These are phyloP conservation scores for Eulithis prunata DNA, from an alignment of 2,888 invertebrate genomes.

Conservation along the genomic window DNA sequence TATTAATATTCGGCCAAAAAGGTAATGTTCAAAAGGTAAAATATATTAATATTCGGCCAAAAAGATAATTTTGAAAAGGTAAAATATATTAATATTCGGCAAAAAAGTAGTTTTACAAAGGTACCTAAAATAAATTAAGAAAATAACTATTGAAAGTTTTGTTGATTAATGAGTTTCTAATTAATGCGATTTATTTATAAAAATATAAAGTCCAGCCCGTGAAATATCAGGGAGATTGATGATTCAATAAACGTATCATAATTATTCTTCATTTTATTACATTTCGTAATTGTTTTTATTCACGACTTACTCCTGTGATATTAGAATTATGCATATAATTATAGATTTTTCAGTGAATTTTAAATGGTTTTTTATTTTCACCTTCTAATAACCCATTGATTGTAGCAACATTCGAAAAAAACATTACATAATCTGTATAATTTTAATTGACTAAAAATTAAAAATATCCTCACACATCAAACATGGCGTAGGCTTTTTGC, in stretches of 20 bases:
- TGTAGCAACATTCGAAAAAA: no score
- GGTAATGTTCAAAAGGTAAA: background rate
- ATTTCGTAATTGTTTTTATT: constrained; percentile 25
- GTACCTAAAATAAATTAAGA: background rate
- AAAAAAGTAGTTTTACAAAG: background rate
- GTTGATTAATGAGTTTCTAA: background rate
- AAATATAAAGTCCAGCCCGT: background rate
- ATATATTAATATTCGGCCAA: background rate
- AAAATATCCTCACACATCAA: no score
- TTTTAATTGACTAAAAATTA: no score
- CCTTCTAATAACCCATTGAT: no score
- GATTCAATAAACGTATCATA: constrained; percentile 9
- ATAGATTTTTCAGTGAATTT: constrained; percentile 43
- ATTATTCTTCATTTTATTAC: background rate
- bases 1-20: background rate
- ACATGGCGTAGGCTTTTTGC: no score
- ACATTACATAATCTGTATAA: no score
- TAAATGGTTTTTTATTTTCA: constrained; percentile 32
- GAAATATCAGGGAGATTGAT: constrained; percentile 1
- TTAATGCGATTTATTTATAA: background rate
- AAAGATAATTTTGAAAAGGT: background rate
- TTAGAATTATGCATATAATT: constrained; percentile 60
- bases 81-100: background rate
- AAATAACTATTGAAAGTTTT: background rate
- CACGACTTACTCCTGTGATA: constrained; percentile 74